phyloP scores from a whole-genome alignment of 1,140 invertebrate genomes.

The Ridgeia piscesae region DNA sequence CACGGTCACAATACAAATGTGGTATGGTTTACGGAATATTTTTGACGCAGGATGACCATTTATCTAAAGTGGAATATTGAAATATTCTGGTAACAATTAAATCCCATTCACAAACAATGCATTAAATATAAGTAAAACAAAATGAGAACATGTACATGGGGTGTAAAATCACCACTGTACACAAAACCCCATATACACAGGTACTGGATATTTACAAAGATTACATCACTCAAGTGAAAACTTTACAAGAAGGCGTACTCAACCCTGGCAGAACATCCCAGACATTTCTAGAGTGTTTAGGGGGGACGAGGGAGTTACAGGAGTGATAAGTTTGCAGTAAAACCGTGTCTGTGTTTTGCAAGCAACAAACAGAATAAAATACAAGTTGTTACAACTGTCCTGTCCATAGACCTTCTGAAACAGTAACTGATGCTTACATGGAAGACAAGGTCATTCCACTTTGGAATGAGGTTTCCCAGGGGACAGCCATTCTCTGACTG shows the following conservation, averaged over 20 bases:
- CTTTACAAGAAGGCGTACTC: too few species aligned
- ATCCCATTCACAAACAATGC: background rate
- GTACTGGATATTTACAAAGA: too few species aligned
- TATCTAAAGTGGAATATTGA: background rate
- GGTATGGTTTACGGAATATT: too few species aligned
- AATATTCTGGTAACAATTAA: background rate
- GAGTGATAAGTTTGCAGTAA: background rate
- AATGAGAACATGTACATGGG: too few species aligned
- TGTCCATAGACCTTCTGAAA: background rate
- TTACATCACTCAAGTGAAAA: too few species aligned
- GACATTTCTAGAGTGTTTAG: background rate
- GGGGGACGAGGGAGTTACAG: background rate
- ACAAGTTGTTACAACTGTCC: background rate
- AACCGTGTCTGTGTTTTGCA: background rate
- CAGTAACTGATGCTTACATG: slow-evolving; percentile 57
- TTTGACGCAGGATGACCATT: background rate
- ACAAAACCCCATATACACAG: too few species aligned
- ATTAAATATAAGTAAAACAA: too few species aligned
- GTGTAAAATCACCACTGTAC: too few species aligned
- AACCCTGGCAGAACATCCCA: too few species aligned
- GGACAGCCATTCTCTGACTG: slow-evolving; percentile 96
- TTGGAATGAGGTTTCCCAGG: slow-evolving; percentile 97
- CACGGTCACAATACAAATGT: too few species aligned
- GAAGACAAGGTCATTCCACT: slow-evolving; percentile 97
- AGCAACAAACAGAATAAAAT: background rate